These are phyloP conservation scores for Cheilosia soror DNA, from an alignment of 2,888 invertebrate species.

Conservation along the genomic window DNA sequence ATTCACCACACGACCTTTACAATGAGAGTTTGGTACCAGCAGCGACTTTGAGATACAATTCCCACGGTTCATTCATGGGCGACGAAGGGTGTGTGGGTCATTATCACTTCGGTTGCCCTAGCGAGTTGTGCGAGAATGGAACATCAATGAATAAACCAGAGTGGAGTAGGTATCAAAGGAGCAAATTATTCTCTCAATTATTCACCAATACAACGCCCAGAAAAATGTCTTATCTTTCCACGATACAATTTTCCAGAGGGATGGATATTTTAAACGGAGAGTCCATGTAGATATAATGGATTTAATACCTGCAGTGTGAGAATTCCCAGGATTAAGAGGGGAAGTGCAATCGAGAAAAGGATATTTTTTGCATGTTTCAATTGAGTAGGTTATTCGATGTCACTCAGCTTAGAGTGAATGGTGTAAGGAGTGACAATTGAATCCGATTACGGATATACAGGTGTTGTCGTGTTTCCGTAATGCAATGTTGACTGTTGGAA, in stretches of 20 bases:
- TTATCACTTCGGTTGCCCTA: conserved; percentile 70
- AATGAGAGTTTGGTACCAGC: conserved; percentile 33
- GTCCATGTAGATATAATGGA: background rate
- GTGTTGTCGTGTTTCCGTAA: conserved; percentile 27
- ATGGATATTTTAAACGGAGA: conserved; percentile 20
- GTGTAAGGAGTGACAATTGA: conserved; percentile 5
- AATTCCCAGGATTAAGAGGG: conserved; percentile 66
- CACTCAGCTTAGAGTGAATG: background rate
- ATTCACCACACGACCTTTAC: conserved; percentile 60
- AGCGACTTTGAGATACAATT: conserved; percentile 56
- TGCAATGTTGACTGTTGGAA: no score
- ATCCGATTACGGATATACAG: background rate
- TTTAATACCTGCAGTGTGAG: conserved; percentile 62
- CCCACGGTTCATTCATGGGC: conserved; percentile 69
- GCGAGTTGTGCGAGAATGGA: conserved; percentile 39
- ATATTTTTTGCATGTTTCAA: conserved; percentile 13
- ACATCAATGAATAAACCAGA: conserved; percentile 45
- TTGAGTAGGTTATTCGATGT: no score
- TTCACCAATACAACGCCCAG: conserved; percentile 72
- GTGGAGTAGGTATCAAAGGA: conserved; percentile 6
- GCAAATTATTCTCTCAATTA: conserved; percentile 33
- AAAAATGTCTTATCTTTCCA: conserved; percentile 34
- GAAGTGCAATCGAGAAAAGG: conserved; percentile 21
- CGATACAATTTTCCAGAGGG: conserved; percentile 50
- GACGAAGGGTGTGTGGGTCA: conserved; percentile 66